Conservation (phyloP, 1,140 invertebrate species). For the Chelonus insularis region DNA sequence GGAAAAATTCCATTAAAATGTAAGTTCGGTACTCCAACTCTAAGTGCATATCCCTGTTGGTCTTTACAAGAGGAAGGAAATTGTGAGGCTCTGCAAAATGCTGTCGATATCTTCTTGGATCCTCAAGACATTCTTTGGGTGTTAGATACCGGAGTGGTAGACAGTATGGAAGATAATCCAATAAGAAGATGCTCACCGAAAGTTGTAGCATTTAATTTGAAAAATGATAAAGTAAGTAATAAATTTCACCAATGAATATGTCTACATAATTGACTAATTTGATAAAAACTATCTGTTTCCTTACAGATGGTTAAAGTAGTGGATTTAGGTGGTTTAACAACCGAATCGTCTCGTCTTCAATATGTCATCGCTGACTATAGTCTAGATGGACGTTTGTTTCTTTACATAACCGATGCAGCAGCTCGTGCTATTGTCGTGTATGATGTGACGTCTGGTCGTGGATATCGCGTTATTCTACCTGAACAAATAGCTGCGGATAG, state of each 20-base stretch:
- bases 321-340: constrained; percentile 60
- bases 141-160: constrained; percentile 64
- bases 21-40: constrained; percentile 51
- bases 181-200: constrained; percentile 62
- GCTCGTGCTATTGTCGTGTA: constrained; percentile 67
- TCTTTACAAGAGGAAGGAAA: constrained; percentile 64
- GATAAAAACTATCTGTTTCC: neutral
- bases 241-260: neutral
- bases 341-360: constrained; percentile 60
- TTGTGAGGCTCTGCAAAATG: constrained; percentile 63
- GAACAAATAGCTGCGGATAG: constrained; percentile 55
- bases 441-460: constrained; percentile 63
- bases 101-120: constrained; percentile 65
- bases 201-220: constrained; percentile 61
- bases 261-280: neutral
- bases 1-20: constrained; percentile 56
- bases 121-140: constrained; percentile 63
- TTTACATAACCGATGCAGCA: constrained; percentile 68
- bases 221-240: constrained; percentile 57
- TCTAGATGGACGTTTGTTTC: constrained; percentile 57
- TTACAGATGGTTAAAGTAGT: constrained; percentile 60
- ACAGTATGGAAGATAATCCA: constrained; percentile 59
- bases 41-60: constrained; percentile 65
- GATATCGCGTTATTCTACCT: constrained; percentile 65
- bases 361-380: constrained; percentile 65